Percentiles rank a stretch among this genome's conserved stretches.
Evolutionary conservation across 2,888 invertebrate genomes (phyloP).

Genomic region (Athrips mouffetella): DNA sequence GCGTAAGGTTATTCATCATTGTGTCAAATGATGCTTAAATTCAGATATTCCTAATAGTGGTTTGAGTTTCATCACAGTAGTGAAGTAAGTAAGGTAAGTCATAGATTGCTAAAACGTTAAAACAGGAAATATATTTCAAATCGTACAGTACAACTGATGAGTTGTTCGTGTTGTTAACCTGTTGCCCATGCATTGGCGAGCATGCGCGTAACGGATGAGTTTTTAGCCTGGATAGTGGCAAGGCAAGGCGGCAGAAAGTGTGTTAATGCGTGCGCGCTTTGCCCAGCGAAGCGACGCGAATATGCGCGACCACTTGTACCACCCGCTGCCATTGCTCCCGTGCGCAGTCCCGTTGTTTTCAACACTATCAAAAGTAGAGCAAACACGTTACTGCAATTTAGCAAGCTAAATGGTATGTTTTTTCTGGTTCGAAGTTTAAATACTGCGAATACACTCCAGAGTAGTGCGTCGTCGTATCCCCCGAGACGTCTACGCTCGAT

Average conservation of each 20-base stretch:
- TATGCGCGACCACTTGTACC: conserved; percentile 40
- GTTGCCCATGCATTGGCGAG: conserved; percentile 22
- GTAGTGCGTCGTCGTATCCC: too few species aligned
- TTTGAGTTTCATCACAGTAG: too few species aligned
- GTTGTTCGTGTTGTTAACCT: background rate
- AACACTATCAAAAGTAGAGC: conserved; percentile 7
- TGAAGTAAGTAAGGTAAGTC: too few species aligned
- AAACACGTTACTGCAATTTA: background rate
- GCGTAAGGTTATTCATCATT: background rate
- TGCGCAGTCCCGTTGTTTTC: conserved; percentile 50
- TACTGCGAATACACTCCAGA: too few species aligned
- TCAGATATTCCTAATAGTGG: too few species aligned
- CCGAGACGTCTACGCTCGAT: too few species aligned
- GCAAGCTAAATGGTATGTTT: too few species aligned
- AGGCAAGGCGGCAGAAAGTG: conserved; percentile 56
- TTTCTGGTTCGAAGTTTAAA: too few species aligned
- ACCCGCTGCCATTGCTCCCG: conserved; percentile 39
- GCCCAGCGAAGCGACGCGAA: conserved; percentile 60
- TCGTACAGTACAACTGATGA: background rate
- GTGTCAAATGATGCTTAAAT: background rate
- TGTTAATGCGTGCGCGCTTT: conserved; percentile 60
- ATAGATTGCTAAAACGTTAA: too few species aligned
- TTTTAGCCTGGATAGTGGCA: conserved; percentile 57
- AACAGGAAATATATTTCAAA: background rate
- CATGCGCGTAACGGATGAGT: conserved; percentile 58